Evolutionary conservation across 2,113 vertebrate species (phyloP).

Genomic region (Jaculus jaculus): DNA sequence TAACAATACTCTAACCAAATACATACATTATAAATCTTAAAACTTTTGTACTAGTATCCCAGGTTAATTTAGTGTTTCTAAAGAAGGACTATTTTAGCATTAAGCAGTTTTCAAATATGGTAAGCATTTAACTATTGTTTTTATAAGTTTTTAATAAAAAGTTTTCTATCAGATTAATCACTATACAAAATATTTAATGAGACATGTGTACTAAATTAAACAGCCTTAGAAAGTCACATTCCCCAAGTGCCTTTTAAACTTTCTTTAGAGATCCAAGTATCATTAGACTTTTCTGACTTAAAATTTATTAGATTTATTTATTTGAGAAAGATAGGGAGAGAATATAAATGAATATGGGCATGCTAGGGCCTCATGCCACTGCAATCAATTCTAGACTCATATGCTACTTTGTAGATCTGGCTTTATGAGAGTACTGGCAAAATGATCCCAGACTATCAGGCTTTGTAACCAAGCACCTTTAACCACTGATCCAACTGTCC

Average conservation of each 20-base stretch:
- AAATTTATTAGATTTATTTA: too few relatives aligned
- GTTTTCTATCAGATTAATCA: neutral
- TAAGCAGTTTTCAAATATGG: neutral
- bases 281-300: too few relatives aligned
- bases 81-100: neutral
- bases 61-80: neutral
- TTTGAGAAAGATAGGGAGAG: too few relatives aligned
- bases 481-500: too few relatives aligned
- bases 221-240: neutral
- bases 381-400: too few relatives aligned
- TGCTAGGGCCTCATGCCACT: too few relatives aligned
- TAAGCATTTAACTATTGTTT: neutral
- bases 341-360: too few relatives aligned
- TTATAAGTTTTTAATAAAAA: neutral
- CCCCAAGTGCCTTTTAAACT: neutral
- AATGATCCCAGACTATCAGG: too few relatives aligned
- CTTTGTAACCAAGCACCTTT: too few relatives aligned
- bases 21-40: neutral
- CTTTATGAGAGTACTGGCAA: too few relatives aligned
- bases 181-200: neutral
- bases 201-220: neutral
- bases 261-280: too few relatives aligned
- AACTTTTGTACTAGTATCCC: neutral
- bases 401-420: too few relatives aligned
- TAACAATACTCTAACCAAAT: neutral